These are phyloP conservation scores for Dicentrarchus labrax DNA, from an alignment of 2,113 vertebrate genomes.

Conservation along the genomic window DNA sequence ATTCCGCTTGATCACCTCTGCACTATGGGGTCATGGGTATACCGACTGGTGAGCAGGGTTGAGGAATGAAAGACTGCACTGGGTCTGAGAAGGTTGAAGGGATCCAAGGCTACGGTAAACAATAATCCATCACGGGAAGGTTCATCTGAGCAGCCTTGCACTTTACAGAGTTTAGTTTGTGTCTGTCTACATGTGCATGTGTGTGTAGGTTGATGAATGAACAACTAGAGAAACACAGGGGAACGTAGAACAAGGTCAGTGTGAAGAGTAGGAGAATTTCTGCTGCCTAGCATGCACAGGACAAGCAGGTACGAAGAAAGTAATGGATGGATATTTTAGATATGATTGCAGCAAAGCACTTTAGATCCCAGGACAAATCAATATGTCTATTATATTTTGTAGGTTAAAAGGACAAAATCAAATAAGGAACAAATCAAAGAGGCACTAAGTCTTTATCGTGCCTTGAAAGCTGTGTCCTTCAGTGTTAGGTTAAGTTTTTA, in stretches of 20 bases:
- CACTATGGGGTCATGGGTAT: slow-evolving; percentile 4
- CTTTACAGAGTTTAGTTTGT: slow-evolving; percentile 12
- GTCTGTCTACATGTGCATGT: background rate
- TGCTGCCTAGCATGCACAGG: background rate
- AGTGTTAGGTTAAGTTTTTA: background rate
- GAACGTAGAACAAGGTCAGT: background rate
- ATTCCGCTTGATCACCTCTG: background rate
- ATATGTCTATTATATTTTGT: background rate
- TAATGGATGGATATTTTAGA: background rate
- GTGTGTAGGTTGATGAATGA: background rate
- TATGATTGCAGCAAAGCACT: background rate
- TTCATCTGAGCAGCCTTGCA: background rate
- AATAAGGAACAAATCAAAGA: slow-evolving; percentile 16
- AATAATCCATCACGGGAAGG: slow-evolving; percentile 28
- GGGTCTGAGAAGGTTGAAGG: slow-evolving; percentile 10
- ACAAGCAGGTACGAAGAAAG: background rate
- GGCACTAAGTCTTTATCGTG: background rate
- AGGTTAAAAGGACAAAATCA: background rate
- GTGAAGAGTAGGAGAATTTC: background rate
- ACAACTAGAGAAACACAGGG: background rate
- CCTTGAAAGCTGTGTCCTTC: background rate
- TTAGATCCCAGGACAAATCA: slow-evolving; percentile 1
- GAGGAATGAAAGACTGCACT: slow-evolving; percentile 28
- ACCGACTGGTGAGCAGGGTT: background rate
- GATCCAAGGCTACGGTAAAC: slow-evolving; percentile 42